Conservation (phyloP, 2,113 vertebrate genomes). For the Triplophysa dalaica region DNA sequence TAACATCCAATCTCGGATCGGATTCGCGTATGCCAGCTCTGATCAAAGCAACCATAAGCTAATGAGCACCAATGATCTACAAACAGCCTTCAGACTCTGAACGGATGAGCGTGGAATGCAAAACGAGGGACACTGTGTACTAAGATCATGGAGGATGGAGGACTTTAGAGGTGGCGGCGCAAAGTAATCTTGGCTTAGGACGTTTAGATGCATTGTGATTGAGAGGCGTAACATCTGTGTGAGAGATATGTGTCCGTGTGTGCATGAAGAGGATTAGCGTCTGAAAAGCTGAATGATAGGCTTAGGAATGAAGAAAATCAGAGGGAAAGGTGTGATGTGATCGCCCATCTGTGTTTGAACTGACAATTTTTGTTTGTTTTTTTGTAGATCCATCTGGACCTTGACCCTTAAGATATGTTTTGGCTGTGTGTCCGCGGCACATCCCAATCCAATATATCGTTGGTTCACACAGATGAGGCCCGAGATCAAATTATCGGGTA, state of each 20-base stretch:
- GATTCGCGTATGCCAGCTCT: not conserved
- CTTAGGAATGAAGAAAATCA: constrained; percentile 2
- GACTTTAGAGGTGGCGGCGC: constrained; percentile 30
- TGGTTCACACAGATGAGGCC: constrained; percentile 19
- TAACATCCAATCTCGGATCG: not conserved
- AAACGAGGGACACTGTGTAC: not conserved
- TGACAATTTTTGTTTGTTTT: not conserved
- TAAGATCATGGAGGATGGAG: constrained; percentile 7
- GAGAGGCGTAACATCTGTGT: constrained; percentile 33
- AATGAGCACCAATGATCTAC: constrained; percentile 28
- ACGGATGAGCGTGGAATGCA: not conserved
- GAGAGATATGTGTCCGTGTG: constrained; percentile 13
- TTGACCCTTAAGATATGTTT: constrained; percentile 23
- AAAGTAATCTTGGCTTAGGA: constrained; percentile 44
- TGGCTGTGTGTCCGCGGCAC: not conserved
- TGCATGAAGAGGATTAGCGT: constrained; percentile 29
- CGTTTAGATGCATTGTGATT: constrained; percentile 40
- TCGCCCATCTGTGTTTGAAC: not conserved
- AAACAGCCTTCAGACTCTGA: not conserved
- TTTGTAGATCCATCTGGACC: constrained; percentile 6
- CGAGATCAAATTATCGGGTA: constrained; percentile 20
- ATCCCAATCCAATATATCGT: constrained; percentile 19
- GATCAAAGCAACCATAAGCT: constrained; percentile 24
- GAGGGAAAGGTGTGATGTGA: constrained; percentile 6
- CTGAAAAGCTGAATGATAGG: constrained; percentile 39